These are phyloP conservation scores for Epirrhoe tristata DNA, from an alignment of 2,888 invertebrate genomes.

Conservation along the genomic window DNA sequence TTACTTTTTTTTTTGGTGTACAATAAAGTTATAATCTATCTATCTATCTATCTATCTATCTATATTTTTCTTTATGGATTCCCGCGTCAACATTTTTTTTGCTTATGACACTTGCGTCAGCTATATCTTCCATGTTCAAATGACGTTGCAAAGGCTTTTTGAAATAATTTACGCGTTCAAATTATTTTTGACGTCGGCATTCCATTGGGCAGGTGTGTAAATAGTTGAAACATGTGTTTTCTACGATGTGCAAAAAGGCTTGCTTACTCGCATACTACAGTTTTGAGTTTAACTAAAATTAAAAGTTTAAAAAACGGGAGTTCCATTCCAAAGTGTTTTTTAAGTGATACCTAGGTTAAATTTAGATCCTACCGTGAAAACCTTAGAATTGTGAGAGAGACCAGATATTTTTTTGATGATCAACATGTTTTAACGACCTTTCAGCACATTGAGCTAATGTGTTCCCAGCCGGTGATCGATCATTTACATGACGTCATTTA, in stretches of 20 bases:
- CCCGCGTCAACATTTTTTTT: no score
- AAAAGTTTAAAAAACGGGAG: no score
- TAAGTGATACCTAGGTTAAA: no score
- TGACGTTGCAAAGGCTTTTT: slow-evolving; percentile 42
- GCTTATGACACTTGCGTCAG: slow-evolving; percentile 34
- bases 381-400: background rate
- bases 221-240: slow-evolving; percentile 31
- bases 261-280: background rate
- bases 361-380: background rate
- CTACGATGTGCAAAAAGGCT: slow-evolving; percentile 13
- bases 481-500: slow-evolving; percentile 35
- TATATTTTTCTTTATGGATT: no score
- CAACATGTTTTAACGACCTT: slow-evolving; percentile 6
- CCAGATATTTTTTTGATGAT: background rate
- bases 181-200: slow-evolving; percentile 35
- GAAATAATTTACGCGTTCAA: slow-evolving; percentile 32
- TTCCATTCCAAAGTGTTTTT: no score
- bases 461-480: slow-evolving; percentile 27
- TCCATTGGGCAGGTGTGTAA: slow-evolving; percentile 34
- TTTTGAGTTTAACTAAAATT: no score
- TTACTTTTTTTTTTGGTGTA: no score
- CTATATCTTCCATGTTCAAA: slow-evolving; percentile 34
- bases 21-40: no score
- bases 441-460: slow-evolving; percentile 16
- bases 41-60: no score